A percentile compares a stretch with the other conserved stretches of the same genome.
Evolutionary conservation across 1,140 invertebrate genomes (phyloP).

Genomic region (Holotrichia oblita): DNA sequence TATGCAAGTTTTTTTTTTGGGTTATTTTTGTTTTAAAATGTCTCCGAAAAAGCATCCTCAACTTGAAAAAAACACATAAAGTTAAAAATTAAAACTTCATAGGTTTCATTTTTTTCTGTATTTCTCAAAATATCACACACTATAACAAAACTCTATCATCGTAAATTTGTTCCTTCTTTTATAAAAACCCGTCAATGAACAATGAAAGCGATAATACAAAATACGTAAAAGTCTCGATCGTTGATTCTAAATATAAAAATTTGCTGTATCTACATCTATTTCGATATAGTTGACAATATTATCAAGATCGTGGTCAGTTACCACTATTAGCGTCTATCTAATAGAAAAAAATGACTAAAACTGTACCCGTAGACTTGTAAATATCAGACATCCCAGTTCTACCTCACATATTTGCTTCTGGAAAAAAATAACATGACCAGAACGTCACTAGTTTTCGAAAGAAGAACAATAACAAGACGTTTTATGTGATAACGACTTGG

Average conservation of each 20-base stretch:
- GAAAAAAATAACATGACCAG: not conserved
- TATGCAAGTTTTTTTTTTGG: too few species aligned
- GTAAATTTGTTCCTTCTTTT: too few species aligned
- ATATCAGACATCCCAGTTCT: too few species aligned
- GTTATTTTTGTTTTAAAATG: too few species aligned
- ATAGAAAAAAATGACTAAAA: not conserved
- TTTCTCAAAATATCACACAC: too few species aligned
- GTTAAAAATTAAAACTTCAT: too few species aligned
- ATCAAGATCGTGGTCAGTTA: not conserved
- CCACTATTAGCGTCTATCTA: not conserved
- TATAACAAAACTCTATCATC: too few species aligned
- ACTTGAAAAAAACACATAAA: too few species aligned
- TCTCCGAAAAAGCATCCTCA: too few species aligned
- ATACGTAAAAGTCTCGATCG: not conserved
- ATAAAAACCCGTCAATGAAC: too few species aligned
- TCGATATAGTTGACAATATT: not conserved
- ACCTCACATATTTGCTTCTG: too few species aligned
- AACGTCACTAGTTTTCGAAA: not conserved
- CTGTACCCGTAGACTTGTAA: not conserved
- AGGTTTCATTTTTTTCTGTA: too few species aligned
- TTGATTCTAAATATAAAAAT: not conserved
- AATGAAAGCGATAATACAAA: not conserved
- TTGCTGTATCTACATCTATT: not conserved
- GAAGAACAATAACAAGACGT: not conserved
- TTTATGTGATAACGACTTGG: not conserved